Base-by-base conservation (phyloP, 2,888 invertebrate species). In the Pristionchus japonicus region DNA sequence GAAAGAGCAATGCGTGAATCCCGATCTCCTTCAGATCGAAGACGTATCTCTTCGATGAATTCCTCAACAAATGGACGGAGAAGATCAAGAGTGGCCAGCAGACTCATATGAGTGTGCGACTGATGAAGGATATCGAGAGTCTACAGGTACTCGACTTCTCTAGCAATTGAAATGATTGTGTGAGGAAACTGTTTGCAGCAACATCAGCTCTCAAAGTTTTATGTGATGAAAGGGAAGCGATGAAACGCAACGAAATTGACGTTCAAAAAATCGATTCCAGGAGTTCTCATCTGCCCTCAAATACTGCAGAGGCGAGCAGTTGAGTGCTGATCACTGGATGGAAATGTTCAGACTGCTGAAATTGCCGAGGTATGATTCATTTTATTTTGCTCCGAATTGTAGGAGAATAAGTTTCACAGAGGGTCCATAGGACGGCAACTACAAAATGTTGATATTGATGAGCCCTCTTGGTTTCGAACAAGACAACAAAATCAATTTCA, bases 291-390 rank as follows among this genome's bases (percentile, higher is more conserved):
- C 96, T 9, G 95, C 96, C 40, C 95, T 97, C 90, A 97, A 97
- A 94, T 97, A 96, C 94, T 96, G 98, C 23, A 96, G 97, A 67
- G 98, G 98, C 0, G 97, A 97, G 90, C 97, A 97, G 90, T 96
- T 98, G 92, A 97, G 97, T 0, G 97, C 97, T 88, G 97, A 97
- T 89, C 99, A 99, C 95, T 99, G 99, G 99, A 96, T 96, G 80
- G 97, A 98, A 95, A 96, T 98, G 90, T 97, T 97, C 94, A 96
- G 96, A 85, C 77, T 93, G 27, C 95, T 98, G 0, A 96, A 96
- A 52, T 96, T 98, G 92, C 96, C 96, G 27, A 93, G 88, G 91
- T 90, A 61, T 43, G 6, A n/a, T n/a, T n/a, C n/a, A n/a, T n/a
- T n/a, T n/a, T n/a, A n/a, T n/a, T n/a, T n/a, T n/a, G n/a, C n/a